Evolutionary conservation across 1,140 invertebrate species (phyloP).

Genomic region (Camponotus vicinus): DNA sequence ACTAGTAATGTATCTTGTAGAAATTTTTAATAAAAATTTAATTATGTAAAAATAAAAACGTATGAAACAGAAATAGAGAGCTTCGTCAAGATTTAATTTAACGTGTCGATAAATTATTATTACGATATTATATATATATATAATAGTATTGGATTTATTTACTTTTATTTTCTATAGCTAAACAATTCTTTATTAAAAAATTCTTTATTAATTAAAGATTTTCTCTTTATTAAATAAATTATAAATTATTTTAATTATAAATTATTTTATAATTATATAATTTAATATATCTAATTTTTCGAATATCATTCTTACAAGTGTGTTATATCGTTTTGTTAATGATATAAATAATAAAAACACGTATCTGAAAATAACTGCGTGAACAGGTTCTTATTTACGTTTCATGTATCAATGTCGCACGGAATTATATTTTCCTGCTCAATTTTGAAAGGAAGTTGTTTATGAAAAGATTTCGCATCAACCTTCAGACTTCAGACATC

Average conservation of each 20-base stretch:
- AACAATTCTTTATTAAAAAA: too few relatives aligned
- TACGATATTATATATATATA: constrained; percentile 4
- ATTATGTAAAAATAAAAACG: too few relatives aligned
- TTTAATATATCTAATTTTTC: background rate
- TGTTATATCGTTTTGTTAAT: too few relatives aligned
- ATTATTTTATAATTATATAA: too few relatives aligned
- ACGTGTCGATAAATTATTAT: constrained; percentile 12
- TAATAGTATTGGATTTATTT: constrained; percentile 8
- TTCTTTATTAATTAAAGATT: background rate
- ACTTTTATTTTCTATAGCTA: background rate
- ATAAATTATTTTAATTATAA: background rate
- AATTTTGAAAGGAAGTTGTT: background rate
- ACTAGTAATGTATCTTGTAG: background rate
- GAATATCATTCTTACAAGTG: too few relatives aligned
- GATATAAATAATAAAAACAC: too few relatives aligned
- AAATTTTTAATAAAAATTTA: background rate
- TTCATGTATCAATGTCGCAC: background rate
- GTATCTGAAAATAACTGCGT: too few relatives aligned
- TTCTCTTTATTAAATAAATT: background rate
- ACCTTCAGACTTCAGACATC: too few relatives aligned
- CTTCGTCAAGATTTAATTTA: background rate
- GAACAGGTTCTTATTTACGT: background rate
- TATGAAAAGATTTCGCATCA: background rate
- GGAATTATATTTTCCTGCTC: background rate
- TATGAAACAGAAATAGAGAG: too few relatives aligned